These are phyloP conservation scores for Pseudochirops corinnae DNA, from an alignment of 2,797 vertebrate species.

Conservation along the genomic window DNA sequence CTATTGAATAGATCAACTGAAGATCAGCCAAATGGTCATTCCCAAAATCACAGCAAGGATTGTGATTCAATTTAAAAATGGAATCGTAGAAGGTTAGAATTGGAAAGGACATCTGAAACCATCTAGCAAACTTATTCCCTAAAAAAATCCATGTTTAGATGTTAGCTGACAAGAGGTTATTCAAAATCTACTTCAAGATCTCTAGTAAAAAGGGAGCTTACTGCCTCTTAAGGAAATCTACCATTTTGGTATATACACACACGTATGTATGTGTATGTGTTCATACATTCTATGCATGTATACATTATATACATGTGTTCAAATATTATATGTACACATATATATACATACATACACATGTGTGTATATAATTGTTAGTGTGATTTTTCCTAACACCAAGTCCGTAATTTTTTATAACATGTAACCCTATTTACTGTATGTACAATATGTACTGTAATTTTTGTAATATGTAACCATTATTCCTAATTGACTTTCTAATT, in stretches of 20 bases:
- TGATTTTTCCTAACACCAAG: background rate
- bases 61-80: constrained; percentile 40
- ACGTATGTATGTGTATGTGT: no score
- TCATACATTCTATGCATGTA: no score
- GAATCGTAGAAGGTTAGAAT: background rate
- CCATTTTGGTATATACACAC: background rate
- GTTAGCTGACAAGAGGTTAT: background rate
- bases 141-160: background rate
- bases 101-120: background rate
- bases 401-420: background rate
- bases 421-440: no score
- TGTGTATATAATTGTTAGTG: background rate
- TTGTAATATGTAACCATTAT: background rate
- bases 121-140: background rate
- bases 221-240: background rate
- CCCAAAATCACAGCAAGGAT: constrained; percentile 17
- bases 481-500: background rate
- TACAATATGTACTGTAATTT: no score
- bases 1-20: constrained; percentile 46
- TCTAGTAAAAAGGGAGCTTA: background rate
- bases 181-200: background rate
- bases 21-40: constrained; percentile 55
- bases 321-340: background rate
- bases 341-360: no score
- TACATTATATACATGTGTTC: background rate